phyloP scores from a whole-genome alignment of 23 tunicate genomes.

The Ascidia mentula region DNA sequence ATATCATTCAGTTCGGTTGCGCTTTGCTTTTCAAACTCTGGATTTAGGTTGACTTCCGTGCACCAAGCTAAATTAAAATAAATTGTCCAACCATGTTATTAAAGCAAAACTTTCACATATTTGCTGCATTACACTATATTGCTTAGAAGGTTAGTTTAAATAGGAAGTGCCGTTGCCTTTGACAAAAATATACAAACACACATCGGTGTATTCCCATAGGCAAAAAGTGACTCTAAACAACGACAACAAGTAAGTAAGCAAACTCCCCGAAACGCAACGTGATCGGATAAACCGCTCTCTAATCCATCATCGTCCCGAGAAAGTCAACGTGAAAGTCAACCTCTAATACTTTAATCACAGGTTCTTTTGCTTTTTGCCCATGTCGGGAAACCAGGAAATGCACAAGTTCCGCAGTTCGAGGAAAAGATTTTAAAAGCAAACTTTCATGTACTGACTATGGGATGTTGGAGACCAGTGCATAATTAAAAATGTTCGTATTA shows the following conservation, averaged over 20 bases:
- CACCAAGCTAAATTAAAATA: conserved; percentile 83
- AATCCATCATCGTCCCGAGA: conserved; percentile 3
- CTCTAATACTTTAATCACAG: conserved; percentile 1
- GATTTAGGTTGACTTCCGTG: conserved; percentile 32
- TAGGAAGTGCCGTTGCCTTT: neutral
- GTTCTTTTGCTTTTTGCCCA: neutral
- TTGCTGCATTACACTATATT: too few relatives aligned
- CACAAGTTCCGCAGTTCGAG: neutral
- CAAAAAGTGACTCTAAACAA: neutral
- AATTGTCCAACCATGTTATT: too few relatives aligned
- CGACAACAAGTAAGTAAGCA: neutral
- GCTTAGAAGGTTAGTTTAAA: too few relatives aligned
- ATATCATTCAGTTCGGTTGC: conserved; percentile 71
- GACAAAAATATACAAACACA: neutral
- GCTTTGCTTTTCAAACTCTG: conserved; percentile 50
- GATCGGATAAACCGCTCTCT: neutral
- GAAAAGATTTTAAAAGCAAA: neutral
- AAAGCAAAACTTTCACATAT: too few relatives aligned
- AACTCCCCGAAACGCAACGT: conserved; percentile 9
- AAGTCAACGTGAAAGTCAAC: neutral
- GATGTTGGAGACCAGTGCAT: too few relatives aligned
- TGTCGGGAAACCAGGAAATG: neutral
- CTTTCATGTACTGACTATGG: too few relatives aligned
- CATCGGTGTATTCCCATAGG: conserved; percentile 1
- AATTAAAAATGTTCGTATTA: too few relatives aligned